phyloP scores from a whole-genome alignment of 1,140 invertebrate species.

The Chionoecetes opilio region DNA sequence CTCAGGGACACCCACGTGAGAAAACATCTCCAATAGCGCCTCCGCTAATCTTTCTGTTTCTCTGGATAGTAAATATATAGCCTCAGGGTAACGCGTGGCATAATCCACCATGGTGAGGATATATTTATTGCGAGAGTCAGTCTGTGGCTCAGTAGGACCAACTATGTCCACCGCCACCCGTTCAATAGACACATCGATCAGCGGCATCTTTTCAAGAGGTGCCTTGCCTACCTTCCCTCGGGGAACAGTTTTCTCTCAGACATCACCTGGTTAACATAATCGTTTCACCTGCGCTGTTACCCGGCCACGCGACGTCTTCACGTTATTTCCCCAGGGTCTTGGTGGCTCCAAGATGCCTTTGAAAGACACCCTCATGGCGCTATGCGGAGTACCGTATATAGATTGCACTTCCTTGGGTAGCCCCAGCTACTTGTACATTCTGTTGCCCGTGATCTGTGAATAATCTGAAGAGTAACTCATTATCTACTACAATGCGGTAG shows the following conservation, averaged over 20 bases:
- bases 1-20: slow-evolving; percentile 39
- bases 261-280: background rate
- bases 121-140: background rate
- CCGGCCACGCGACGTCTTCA: no score
- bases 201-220: background rate
- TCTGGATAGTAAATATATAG: background rate
- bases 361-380: no score
- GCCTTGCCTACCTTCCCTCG: background rate
- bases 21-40: slow-evolving; percentile 37
- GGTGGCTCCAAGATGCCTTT: no score
- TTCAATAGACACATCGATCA: background rate
- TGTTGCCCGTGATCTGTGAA: no score
- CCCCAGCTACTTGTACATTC: no score
- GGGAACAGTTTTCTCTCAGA: background rate
- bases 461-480: no score
- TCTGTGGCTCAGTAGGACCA: background rate
- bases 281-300: no score
- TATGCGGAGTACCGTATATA: no score
- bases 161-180: background rate
- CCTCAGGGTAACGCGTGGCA: slow-evolving; percentile 43
- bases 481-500: no score
- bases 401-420: no score
- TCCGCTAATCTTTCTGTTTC: slow-evolving; percentile 43
- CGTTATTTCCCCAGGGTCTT: no score
- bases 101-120: slow-evolving; percentile 42